Conservation (phyloP, 2,113 vertebrate genomes). For the Scortum barcoo region DNA sequence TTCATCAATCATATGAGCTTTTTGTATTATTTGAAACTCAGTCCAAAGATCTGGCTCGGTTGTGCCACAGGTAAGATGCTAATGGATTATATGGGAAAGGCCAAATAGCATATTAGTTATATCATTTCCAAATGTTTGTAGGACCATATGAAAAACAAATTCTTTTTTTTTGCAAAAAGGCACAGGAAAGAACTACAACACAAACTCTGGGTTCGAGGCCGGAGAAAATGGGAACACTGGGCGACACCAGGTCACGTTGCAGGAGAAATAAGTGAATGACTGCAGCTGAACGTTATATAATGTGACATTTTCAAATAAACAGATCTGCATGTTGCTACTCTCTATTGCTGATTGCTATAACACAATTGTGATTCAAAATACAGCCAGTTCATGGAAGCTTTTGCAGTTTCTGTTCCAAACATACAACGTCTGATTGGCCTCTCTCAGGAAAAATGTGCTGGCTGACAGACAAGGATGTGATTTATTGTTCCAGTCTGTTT, state of each 20-base stretch:
- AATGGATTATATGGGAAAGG: constrained; percentile 8
- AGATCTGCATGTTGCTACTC: constrained; percentile 45
- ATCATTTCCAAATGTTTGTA: constrained; percentile 29
- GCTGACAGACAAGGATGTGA: constrained; percentile 46
- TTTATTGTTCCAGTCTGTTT: constrained; percentile 46
- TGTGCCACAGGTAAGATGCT: constrained; percentile 13
- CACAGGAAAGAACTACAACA: not conserved
- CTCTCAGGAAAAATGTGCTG: constrained; percentile 25
- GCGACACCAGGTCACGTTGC: constrained; percentile 50
- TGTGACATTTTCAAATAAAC: constrained; percentile 66
- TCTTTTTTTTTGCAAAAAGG: not conserved
- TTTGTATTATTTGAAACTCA: not conserved
- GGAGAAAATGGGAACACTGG: constrained; percentile 27
- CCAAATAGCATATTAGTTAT: constrained; percentile 7
- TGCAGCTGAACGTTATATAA: constrained; percentile 40
- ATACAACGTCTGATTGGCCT: constrained; percentile 30
- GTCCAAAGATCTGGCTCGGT: constrained; percentile 4
- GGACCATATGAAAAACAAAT: not conserved
- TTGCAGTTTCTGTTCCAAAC: constrained; percentile 32
- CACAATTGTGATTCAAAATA: constrained; percentile 48
- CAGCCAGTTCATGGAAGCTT: constrained; percentile 20
- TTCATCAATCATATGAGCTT: too few species aligned
- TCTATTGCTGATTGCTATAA: constrained; percentile 57
- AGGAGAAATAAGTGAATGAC: constrained; percentile 43
- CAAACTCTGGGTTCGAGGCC: constrained; percentile 18